A percentile compares a stretch with the other conserved stretches of the same genome.
Conservation (phyloP, 2,113 vertebrate genomes). For the Tichodroma muraria region DNA sequence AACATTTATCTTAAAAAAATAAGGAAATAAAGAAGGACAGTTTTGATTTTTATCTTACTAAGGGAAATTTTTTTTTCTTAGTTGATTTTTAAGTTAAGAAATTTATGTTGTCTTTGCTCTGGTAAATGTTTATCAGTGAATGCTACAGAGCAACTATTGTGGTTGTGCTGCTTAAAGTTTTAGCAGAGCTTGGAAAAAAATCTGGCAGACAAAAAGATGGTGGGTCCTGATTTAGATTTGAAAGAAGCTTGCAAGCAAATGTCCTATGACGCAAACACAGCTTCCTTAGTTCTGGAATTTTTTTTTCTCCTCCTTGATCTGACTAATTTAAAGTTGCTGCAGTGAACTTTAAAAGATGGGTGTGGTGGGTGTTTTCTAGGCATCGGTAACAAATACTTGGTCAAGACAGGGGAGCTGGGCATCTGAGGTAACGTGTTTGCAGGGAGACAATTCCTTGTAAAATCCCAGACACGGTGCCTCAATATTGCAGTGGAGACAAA, state of each 20-base stretch:
- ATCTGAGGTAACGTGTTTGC: background rate
- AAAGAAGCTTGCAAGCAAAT: background rate
- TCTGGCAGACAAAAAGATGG: background rate
- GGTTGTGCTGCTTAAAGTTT: background rate
- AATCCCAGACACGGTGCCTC: rapidly evolving
- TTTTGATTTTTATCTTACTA: background rate
- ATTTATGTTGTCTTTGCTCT: background rate
- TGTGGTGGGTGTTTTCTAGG: background rate
- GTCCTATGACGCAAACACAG: background rate
- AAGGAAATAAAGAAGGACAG: background rate
- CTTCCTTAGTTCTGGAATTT: background rate
- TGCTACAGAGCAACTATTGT: background rate
- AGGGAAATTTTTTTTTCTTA: background rate
- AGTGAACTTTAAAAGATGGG: background rate
- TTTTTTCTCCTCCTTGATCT: background rate
- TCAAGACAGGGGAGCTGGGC: background rate
- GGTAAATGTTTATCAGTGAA: background rate
- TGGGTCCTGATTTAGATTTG: background rate
- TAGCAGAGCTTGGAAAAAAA: background rate
- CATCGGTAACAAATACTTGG: background rate
- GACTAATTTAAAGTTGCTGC: background rate
- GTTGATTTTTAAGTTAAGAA: background rate
- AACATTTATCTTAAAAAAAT: background rate
- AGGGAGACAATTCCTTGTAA: background rate
- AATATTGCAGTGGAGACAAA: background rate